Base-by-base conservation (phyloP, 1,140 invertebrate species). In the Tetragonula clypearis region DNA sequence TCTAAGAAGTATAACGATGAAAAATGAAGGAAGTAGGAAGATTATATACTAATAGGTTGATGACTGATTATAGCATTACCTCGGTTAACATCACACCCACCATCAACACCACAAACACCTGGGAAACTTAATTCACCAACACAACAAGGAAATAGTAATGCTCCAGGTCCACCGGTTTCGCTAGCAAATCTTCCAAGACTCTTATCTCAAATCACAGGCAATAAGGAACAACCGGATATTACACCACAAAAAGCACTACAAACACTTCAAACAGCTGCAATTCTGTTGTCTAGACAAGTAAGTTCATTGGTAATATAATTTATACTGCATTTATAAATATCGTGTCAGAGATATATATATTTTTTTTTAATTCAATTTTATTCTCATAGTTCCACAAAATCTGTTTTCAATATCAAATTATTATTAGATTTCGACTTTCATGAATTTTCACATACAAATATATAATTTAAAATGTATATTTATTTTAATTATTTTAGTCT, bases 41-140 rank as follows among this genome's bases (percentile, higher is more conserved):
- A 69, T 26, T 60, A 65, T 23, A 41, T 79, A 65, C 1, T 75
- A 30, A 79, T 30, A 56, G 49, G 53, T 82, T 65, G 55, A n/a
- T 84, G 26, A 9, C 83, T 75, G 15, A 69, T 77, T 82, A 56
- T 75, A 92, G 97, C 97, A 79, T 95, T 97, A 94, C 97, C 97
- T 75, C 96, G 97, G 56, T 95, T 97, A 91, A 95, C 96, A 89
- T 96, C 96, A 66, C 96, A 96, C 91, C 95, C 96, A 88, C 92
- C 94, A 74, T 93, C 91, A 53, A 93, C 93, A 65, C 92, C 94
- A 53, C 94, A 95, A 88, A 90, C 94, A 72, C 91, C 95, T 80
- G 95, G 93, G 19, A 95, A 95, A 87, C 92, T 95, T 73, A 95
- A 90, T 87, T 95, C 95, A 35, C 95, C 95, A 12, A 94, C 94